Evolutionary conservation across 2,888 invertebrate species (phyloP).

Genomic region (Drosophila formosana): DNA sequence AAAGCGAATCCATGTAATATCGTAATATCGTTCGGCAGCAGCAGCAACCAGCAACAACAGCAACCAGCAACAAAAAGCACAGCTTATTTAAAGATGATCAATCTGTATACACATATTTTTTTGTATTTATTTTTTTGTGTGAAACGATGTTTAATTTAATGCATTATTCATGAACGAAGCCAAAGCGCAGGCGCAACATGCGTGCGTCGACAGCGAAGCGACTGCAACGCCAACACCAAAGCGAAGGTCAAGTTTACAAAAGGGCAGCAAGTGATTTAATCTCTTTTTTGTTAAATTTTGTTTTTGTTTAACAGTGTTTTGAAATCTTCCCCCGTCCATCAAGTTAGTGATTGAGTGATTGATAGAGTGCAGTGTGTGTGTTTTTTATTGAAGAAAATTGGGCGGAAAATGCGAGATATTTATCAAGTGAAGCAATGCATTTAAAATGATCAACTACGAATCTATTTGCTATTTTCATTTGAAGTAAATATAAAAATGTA

Average conservation of each 20-base stretch:
- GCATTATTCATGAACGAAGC: conserved; percentile 42
- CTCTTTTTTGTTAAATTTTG: conserved; percentile 4
- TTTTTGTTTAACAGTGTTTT: conserved; percentile 7
- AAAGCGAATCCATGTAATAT: conserved; percentile 63
- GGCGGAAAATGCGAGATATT: background rate
- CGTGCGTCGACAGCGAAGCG: conserved; percentile 7
- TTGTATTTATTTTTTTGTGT: conserved; percentile 26
- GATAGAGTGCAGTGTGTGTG: conserved; percentile 1
- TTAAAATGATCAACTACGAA: background rate
- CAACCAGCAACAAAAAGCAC: conserved; percentile 7
- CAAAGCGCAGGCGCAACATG: conserved; percentile 22
- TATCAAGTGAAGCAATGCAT: background rate
- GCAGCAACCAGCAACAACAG: conserved; percentile 31
- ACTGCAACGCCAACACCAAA: background rate
- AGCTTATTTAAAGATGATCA: conserved; percentile 21
- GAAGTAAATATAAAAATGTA: no score
- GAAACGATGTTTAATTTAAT: conserved; percentile 40
- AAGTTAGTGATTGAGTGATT: conserved; percentile 11
- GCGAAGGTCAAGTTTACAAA: conserved; percentile 57
- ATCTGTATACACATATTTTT: conserved; percentile 19
- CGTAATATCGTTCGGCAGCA: conserved; percentile 40
- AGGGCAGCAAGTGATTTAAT: conserved; percentile 25
- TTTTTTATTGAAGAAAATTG: background rate
- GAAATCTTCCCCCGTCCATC: conserved; percentile 7
- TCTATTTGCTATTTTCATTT: no score